phyloP scores from a whole-genome alignment of 2,113 vertebrate species.

The Alethe diademata region DNA sequence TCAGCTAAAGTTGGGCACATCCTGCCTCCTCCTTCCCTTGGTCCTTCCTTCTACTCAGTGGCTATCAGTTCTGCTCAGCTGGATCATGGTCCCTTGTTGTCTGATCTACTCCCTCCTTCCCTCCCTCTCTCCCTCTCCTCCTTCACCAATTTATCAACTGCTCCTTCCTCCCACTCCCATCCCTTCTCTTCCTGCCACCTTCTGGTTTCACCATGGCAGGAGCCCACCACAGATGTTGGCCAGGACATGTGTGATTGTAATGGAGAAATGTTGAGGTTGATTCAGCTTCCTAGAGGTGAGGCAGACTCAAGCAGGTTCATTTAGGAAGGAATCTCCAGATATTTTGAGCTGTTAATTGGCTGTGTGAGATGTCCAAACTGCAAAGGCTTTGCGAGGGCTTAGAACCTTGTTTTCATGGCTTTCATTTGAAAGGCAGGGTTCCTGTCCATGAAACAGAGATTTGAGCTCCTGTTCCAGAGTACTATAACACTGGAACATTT shows the following conservation, averaged over 20 bases:
- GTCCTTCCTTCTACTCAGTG: neutral
- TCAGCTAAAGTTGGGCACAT: neutral
- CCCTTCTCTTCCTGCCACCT: neutral
- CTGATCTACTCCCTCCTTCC: neutral
- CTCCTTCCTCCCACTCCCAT: neutral
- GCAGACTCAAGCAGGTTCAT: neutral
- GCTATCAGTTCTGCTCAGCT: neutral
- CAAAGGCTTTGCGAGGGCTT: neutral
- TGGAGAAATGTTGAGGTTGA: neutral
- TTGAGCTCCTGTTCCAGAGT: neutral
- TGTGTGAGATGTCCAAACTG: neutral
- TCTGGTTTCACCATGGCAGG: neutral
- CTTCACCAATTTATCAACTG: neutral
- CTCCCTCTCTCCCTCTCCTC: neutral
- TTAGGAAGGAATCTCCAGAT: neutral
- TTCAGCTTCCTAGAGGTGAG: neutral
- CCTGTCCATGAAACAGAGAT: neutral
- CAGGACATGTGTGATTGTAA: neutral
- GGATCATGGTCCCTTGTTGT: neutral
- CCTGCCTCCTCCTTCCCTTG: neutral
- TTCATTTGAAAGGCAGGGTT: neutral
- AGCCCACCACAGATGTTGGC: neutral
- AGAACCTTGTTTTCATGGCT: neutral
- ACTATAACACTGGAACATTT: neutral
- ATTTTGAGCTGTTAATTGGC: neutral